phyloP scores from a whole-genome alignment of 2,797 vertebrate genomes.

The Thaleichthys pacificus region DNA sequence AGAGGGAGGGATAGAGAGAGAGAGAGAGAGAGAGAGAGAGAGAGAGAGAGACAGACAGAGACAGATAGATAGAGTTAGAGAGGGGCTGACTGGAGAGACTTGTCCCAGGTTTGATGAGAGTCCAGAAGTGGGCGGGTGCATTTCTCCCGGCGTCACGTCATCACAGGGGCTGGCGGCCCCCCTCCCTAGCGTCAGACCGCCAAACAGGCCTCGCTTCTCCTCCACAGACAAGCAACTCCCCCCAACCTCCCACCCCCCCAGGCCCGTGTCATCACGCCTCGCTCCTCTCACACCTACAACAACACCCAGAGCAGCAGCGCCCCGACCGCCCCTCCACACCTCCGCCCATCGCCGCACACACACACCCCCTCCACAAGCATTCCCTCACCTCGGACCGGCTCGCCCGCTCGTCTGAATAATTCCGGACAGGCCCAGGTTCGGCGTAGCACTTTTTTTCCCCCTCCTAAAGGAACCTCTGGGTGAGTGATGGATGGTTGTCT shows the following conservation, averaged over 20 bases:
- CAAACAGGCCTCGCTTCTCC: conserved; percentile 44
- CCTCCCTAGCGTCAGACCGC: conserved; percentile 46
- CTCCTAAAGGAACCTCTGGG: conserved; percentile 40
- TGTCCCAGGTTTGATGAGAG: conserved; percentile 38
- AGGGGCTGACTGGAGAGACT: too few species aligned
- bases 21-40: conserved; percentile 21
- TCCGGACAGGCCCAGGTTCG: conserved; percentile 48
- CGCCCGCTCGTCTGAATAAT: conserved; percentile 72
- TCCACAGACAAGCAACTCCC: conserved; percentile 59
- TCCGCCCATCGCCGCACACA: conserved; percentile 42
- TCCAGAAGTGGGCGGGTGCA: conserved; percentile 34
- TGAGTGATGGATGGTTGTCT: conserved; percentile 61
- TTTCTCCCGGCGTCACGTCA: conserved; percentile 31
- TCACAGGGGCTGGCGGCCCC: conserved; percentile 30
- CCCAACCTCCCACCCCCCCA: conserved; percentile 15
- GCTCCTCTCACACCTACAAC: conserved; percentile 76
- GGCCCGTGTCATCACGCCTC: conserved; percentile 64
- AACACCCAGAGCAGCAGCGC: conserved; percentile 66
- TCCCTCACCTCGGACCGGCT: conserved; percentile 46
- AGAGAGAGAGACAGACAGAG: too few species aligned
- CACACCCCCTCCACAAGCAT: conserved; percentile 65
- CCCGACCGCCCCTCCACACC: too few species aligned
- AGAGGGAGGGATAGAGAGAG: conserved; percentile 53
- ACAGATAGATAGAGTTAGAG: not conserved
- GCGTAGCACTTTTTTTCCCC: not conserved